Evolutionary conservation across 30 jellyfish, hydroid and myxozoan genomes (phyloP), one percentile per base, ranked within the genome.

Genomic region (Aurelia coerulea): DNA sequence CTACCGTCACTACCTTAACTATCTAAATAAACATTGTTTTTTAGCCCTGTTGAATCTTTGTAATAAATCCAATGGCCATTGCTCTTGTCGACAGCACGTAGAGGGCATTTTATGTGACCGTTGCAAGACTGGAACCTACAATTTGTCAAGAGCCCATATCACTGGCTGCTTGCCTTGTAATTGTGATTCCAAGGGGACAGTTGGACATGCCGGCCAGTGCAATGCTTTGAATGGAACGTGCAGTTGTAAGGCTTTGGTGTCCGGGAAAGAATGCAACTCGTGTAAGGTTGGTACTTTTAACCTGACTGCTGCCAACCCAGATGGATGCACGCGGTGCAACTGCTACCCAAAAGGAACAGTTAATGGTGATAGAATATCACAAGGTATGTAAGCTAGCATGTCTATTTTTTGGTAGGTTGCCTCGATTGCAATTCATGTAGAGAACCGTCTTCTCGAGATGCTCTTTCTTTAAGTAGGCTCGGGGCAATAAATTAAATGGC

Each of bases 271-370:
- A 67, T 95, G 99, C 62, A 95, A 95, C 65, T 32, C 67, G 16
- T 95, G 99, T 60, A 82, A 53, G 77, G 84, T 89, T 29, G 99
- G 99, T 16, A 90, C 94, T 4, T 95, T 84, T 74, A 96, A 96
- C 54, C 87, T 95, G 34, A 77, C 81, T 62, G 84, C 77, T 29
- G 62, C 72, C 32, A 90, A 95, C 51, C 81, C 88, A 52, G 92
- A 90, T 1, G 99, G 99, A 14, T 95, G 99, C 39, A 66, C 96
- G 16, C 79, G 86, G 23, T 95, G 99, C 70, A 86, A 79, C 65
- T 95, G 99, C 85, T 68, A 89, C 80, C 90, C 98, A 2, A 74
- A 92, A 18, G 99, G 99, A 58, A 90, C 99, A 31, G 96, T 81
- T n/a, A 87, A 90, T 41, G 98, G 99, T 35, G 94, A 71, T 56